Evolutionary conservation across 2,888 invertebrate genomes (phyloP).

Genomic region (Andrena bucephala): DNA sequence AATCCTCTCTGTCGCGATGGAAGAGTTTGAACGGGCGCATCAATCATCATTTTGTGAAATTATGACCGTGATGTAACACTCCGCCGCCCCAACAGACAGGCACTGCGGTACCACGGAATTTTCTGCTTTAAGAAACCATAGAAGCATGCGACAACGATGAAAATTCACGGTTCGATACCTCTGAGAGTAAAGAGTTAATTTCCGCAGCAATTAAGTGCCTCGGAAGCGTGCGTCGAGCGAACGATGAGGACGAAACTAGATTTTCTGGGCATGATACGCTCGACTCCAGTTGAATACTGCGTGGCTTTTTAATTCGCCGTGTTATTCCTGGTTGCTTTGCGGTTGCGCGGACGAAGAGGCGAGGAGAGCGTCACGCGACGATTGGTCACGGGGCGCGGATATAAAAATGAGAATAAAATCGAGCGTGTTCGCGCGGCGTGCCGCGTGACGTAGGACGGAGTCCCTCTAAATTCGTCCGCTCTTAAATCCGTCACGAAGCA

Average conservation of each 20-base stretch:
- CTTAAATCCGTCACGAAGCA: slow-evolving; percentile 77
- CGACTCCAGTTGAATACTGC: slow-evolving; percentile 9
- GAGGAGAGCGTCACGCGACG: slow-evolving; percentile 57
- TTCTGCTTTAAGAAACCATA: too few species aligned
- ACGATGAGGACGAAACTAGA: slow-evolving; percentile 7
- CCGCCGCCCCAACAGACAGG: background rate
- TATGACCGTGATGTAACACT: slow-evolving; percentile 28
- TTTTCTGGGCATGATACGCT: background rate
- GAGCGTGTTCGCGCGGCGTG: slow-evolving; percentile 49
- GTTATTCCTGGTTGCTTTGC: slow-evolving; percentile 46
- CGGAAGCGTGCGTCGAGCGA: slow-evolving; percentile 12
- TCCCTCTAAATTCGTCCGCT: slow-evolving; percentile 73
- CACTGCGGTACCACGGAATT: too few species aligned
- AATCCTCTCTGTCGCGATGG: slow-evolving; percentile 34
- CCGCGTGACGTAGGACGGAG: slow-evolving; percentile 69
- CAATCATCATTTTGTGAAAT: slow-evolving; percentile 43
- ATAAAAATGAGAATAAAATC: slow-evolving; percentile 64
- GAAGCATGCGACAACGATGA: too few species aligned
- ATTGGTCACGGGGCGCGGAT: slow-evolving; percentile 67
- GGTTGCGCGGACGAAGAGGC: slow-evolving; percentile 6
- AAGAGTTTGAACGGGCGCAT: slow-evolving; percentile 48
- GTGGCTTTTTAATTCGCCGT: slow-evolving; percentile 31
- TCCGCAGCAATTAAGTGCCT: background rate
- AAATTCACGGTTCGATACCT: too few species aligned
- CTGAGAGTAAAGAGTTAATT: background rate